Conservation (phyloP, 2,888 invertebrate genomes). For the Meteorus cinctellus region DNA sequence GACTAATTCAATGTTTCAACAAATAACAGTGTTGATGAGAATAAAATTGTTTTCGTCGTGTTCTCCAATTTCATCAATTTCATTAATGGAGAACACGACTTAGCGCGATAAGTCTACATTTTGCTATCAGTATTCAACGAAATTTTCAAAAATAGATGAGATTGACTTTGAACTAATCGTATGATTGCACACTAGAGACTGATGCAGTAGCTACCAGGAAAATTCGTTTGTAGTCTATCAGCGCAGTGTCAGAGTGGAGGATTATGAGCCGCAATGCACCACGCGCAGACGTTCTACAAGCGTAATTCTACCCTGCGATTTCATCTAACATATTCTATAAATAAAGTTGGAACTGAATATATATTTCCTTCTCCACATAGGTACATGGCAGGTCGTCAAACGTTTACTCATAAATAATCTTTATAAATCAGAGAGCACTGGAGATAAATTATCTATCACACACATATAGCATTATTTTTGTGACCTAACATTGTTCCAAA, state of each 20-base stretch:
- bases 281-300: slow-evolving; percentile 66
- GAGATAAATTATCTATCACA: too few relatives aligned
- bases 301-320: too few relatives aligned
- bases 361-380: too few relatives aligned
- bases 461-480: too few relatives aligned
- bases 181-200: slow-evolving; percentile 49
- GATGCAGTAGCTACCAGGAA: slow-evolving; percentile 47
- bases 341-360: too few relatives aligned
- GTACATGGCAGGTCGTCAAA: too few relatives aligned
- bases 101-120: slow-evolving; percentile 2
- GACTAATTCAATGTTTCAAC: background rate
- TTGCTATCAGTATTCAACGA: slow-evolving; percentile 15
- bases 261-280: slow-evolving; percentile 65
- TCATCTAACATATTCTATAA: too few relatives aligned
- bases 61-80: background rate
- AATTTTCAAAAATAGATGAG: background rate
- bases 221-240: too few relatives aligned
- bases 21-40: background rate
- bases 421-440: too few relatives aligned
- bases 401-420: too few relatives aligned
- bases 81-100: background rate
- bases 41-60: background rate
- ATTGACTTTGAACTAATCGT: too few relatives aligned
- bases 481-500: too few relatives aligned
- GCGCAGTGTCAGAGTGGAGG: slow-evolving; percentile 42